phyloP scores from a whole-genome alignment of 2,797 vertebrate genomes.

The Petrocephalus schoutedeni region DNA sequence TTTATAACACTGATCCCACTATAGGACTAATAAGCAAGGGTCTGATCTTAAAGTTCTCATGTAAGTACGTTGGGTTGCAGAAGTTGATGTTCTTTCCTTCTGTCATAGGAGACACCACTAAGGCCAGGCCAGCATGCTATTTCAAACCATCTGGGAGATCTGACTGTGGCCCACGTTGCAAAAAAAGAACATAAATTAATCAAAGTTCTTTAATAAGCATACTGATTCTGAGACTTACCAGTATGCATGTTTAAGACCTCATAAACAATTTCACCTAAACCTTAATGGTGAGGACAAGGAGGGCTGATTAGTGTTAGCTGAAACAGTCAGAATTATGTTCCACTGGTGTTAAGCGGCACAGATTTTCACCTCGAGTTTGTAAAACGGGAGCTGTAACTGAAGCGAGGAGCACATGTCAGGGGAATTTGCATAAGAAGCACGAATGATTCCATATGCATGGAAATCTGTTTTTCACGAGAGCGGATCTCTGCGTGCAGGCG shows the following conservation, averaged over 20 bases:
- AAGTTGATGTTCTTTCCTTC: neutral
- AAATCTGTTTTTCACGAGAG: neutral
- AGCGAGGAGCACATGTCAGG: neutral
- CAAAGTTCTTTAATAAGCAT: neutral
- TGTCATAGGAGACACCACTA: neutral
- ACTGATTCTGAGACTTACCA: neutral
- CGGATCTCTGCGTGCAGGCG: neutral
- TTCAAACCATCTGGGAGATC: neutral
- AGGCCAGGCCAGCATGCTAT: neutral
- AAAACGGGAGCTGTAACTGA: neutral
- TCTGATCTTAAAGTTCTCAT: neutral
- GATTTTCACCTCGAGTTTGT: conserved; percentile 8
- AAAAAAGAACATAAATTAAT: neutral
- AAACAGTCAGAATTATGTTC: conserved; percentile 1
- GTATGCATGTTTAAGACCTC: neutral
- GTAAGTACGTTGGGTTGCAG: neutral
- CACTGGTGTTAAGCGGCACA: neutral
- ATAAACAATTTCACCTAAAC: neutral
- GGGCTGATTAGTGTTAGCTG: neutral
- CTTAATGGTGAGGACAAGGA: neutral
- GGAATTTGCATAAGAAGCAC: conserved; percentile 3
- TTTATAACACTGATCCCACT: neutral
- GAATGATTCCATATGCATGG: neutral
- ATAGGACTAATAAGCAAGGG: neutral
- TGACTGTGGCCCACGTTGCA: neutral